Evolutionary conservation across 53 echinoderm and acorn worm species (phyloP).

Genomic region (Echinometra lucunter): DNA sequence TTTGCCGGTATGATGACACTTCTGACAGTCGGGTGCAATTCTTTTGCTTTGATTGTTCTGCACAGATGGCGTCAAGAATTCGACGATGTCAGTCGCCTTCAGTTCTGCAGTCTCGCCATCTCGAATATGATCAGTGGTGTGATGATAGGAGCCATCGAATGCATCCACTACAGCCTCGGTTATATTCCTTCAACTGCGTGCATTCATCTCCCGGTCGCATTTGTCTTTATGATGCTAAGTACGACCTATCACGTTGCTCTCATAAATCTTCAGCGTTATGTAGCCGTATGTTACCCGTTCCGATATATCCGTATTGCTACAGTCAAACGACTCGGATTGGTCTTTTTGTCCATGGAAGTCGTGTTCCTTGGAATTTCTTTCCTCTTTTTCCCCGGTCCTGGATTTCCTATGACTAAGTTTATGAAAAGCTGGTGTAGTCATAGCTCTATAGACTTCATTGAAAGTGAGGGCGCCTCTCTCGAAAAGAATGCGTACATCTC

Average conservation of each 20-base stretch:
- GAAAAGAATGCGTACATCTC: background rate
- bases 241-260: conserved; percentile 5
- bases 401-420: background rate
- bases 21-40: background rate
- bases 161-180: background rate
- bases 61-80: conserved; percentile 2
- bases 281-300: conserved; percentile 31
- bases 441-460: background rate
- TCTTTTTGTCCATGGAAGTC: background rate
- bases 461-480: background rate
- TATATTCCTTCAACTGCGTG: background rate
- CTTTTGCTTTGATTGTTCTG: conserved; percentile 7
- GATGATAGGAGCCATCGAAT: background rate
- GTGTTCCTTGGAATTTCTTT: conserved; percentile 9
- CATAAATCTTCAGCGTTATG: conserved; percentile 36
- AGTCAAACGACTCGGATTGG: background rate
- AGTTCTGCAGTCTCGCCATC: conserved; percentile 1
- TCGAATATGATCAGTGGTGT: background rate
- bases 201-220: background rate
- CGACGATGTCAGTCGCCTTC: conserved; percentile 25
- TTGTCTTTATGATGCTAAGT: background rate
- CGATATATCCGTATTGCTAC: background rate
- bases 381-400: background rate
- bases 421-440: conserved; percentile 3
- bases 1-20: background rate